A percentile compares a stretch with the other conserved stretches of the same genome.
These are phyloP conservation scores for Netelia inedita DNA, from an alignment of 2,888 invertebrate species.

Conservation along the genomic window DNA sequence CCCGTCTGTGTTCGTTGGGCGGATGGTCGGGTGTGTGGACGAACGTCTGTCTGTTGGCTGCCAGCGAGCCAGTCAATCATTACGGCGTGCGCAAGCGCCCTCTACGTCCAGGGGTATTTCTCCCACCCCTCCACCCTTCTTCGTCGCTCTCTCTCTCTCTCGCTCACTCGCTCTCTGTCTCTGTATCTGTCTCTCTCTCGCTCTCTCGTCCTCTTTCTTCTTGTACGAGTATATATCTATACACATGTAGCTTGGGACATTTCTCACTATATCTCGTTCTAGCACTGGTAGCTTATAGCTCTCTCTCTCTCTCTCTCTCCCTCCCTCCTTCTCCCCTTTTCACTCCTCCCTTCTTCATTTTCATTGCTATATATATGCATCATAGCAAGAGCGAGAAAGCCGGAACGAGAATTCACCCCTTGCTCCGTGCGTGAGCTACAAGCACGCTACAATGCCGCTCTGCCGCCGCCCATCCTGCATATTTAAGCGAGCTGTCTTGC, in stretches of 20 bases:
- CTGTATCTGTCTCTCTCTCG: slow-evolving; percentile 45
- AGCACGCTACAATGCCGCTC: slow-evolving; percentile 82
- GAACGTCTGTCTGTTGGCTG: slow-evolving; percentile 85
- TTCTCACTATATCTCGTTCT: slow-evolving; percentile 57
- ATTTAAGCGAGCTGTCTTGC: slow-evolving; percentile 85
- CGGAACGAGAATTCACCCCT: slow-evolving; percentile 80
- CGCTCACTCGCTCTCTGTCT: slow-evolving; percentile 29
- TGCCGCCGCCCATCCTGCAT: slow-evolving; percentile 84
- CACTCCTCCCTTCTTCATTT: slow-evolving; percentile 57
- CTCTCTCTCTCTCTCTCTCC: slow-evolving; percentile 60
- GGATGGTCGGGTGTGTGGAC: slow-evolving; percentile 78
- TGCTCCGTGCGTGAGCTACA: slow-evolving; percentile 79
- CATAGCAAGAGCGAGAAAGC: slow-evolving; percentile 7
- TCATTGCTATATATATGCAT: slow-evolving; percentile 58
- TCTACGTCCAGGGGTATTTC: slow-evolving; percentile 59
- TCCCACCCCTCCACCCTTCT: slow-evolving; percentile 69
- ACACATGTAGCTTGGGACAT: slow-evolving; percentile 13
- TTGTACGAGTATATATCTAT: not conserved
- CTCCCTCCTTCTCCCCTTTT: slow-evolving; percentile 57
- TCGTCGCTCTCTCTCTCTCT: slow-evolving; percentile 57
- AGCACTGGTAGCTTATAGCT: not conserved
- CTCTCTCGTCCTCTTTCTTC: not conserved
- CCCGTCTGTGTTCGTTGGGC: slow-evolving; percentile 65
- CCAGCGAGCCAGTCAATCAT: slow-evolving; percentile 85
- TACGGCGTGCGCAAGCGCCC: slow-evolving; percentile 84